Base-by-base conservation (phyloP, 2,113 vertebrate species). In the Micronycteris hirsuta region DNA sequence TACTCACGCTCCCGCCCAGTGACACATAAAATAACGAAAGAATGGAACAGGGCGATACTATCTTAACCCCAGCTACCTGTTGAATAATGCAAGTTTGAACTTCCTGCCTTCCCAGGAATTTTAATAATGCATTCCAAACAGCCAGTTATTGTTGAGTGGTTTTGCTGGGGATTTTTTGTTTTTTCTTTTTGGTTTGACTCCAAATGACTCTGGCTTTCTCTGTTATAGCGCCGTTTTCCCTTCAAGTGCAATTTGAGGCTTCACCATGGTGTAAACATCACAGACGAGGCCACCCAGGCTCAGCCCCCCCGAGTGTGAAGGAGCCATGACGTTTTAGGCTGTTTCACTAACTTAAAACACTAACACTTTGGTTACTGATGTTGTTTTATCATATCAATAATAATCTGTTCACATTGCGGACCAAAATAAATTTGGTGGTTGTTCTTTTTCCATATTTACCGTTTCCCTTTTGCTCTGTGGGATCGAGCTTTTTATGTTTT, bases 101-200 rank as follows among this genome's bases (percentile, higher is more conserved):
- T 15, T 80, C 17, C 14, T 24, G 82, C 71, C 41, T 83, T 58
- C 89, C 65, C 45, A 26, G 58, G 86, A 88, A 94, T 81, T 74
- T 52, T 77, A 74, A 65, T 76, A 28, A 52, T 12, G 24, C 38
- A 11, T 93, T 88, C 82, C 94, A 77, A 6, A 43, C 38, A 83
- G 20, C 43, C 33, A 63, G 17, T 45, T 49, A 11, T 6, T 63
- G 56, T 86, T 67, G 78, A 20, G 19, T 47, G 41, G 26, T 47
- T 73, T 63, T 16, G 33, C 58, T 63, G 80, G 22, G 5, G 8
- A n/a, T 2, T 61, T 38, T 49, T 15, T 56, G 2, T 71, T 36
- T 54, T 49, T 20, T 49, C 22, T 77, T 70, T 68, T 78, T 43
- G 10, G 1, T 67, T 71, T 77, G 77, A 93, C 45, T 67, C n/a